These are phyloP conservation scores for Macropus fuliginosus DNA, from an alignment of 2,797 vertebrate genomes.

Conservation along the genomic window DNA sequence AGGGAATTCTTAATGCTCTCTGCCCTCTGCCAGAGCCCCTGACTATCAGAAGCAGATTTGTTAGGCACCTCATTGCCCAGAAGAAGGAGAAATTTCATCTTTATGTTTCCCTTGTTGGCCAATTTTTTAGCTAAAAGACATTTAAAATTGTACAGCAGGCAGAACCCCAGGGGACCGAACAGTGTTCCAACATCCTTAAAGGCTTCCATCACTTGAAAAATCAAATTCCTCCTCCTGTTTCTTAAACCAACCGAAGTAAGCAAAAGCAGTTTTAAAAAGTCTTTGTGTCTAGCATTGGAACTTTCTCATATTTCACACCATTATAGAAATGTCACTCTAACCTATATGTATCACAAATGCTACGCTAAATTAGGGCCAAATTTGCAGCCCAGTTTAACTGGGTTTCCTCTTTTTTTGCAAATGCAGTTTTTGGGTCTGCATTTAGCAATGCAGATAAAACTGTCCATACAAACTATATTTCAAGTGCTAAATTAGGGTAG, in stretches of 20 bases:
- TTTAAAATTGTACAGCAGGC: constrained; percentile 83
- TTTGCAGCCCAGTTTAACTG: constrained; percentile 84
- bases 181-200: constrained; percentile 82
- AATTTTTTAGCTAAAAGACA: constrained; percentile 83
- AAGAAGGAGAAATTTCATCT: constrained; percentile 75
- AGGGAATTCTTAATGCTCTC: constrained; percentile 40
- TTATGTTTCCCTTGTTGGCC: constrained; percentile 81
- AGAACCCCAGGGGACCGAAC: constrained; percentile 82
- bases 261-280: constrained; percentile 82
- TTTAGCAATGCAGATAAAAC: constrained; percentile 83
- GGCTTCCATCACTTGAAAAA: constrained; percentile 80
- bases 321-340: constrained; percentile 75
- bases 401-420: constrained; percentile 82
- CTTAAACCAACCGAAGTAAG: constrained; percentile 82
- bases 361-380: constrained; percentile 83
- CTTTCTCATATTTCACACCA: constrained; percentile 80
- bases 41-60: constrained; percentile 50
- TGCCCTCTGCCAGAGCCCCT: constrained; percentile 45
- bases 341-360: constrained; percentile 78
- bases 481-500: constrained; percentile 80
- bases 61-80: constrained; percentile 63
- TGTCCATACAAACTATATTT: constrained; percentile 76
- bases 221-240: constrained; percentile 81
- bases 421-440: constrained; percentile 82
- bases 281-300: constrained; percentile 84